Base-by-base conservation (phyloP, 2,113 vertebrate species). In the Dipodomys ordii region DNA sequence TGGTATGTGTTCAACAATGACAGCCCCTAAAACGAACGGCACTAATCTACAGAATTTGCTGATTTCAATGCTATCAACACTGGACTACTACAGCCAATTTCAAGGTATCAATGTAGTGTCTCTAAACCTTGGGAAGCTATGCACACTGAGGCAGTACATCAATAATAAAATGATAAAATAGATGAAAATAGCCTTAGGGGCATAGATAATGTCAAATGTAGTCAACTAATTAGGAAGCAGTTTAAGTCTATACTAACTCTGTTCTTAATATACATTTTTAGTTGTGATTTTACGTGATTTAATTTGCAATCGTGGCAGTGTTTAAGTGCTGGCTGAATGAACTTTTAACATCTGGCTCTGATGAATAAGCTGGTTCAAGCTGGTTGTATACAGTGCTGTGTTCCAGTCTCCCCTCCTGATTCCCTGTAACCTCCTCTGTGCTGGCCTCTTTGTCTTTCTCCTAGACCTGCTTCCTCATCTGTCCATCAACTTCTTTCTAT, bases 301-400 rank as follows among this genome's bases (percentile, higher is more conserved):
- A 35, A 88, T 39, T 78, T 67, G 62, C 64, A 68, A 16, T 72
- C 44, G 69, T 23, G 13, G 64, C 1, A 20, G 16, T 20, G 3
- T 65, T 69, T 90, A 78, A 90, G 28, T 81, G 23, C 5, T 32
- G 49, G 32, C 18, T 87, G 62, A 64, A 25, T 64, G 6, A 64
- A 64, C 22, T 64, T 77, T 7, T 83, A 46, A 60, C 11, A 35
- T 35, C 53, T 2, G 8, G 67, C 28, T 74, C 81, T 87, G 2
- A 0, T 2, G 46, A 57, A 57, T 57, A 57, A 72, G 25, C 7
- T 7, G 2, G 19, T 9, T 0, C 53, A 83, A 68, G 23, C 35
- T 3, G 27, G 62, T 60, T 62, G 1, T 18, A 30, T 4, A 15
- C 5, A 46, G 3, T 46, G 7, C 22, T 12, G 27, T 2, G 0